Evolutionary conservation across 2,888 invertebrate genomes (phyloP), one percentile per base, ranked within the genome.

Genomic region (Caprella mutica): DNA sequence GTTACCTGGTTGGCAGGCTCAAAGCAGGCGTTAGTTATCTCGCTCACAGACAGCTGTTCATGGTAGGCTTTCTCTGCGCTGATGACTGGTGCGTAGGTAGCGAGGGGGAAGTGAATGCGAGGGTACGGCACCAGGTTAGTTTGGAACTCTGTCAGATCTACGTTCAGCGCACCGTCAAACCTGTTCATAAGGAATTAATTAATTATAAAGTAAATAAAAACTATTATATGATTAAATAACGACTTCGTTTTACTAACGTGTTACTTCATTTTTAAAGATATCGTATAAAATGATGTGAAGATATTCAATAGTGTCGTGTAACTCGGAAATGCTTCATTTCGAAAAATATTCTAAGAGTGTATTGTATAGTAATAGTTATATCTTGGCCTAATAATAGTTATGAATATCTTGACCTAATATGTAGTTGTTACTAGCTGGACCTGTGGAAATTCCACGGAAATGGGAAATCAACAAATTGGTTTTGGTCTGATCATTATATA

Each of bases 51-150:
- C 66, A 90, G 77, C 74, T 91, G 89, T 75, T 92, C 91, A 73
- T 92, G 91, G 78, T 90, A 89, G 12, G 91, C 91, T 76, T 91
- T 91, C 76, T 91, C 91, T 59, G 91, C 88, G 1, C 89, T 88
- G 75, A 92, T 89, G 70, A 92, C 88, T n/a, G 68, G 68, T 5
- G 68, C 67, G 54, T 68, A 68, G 24, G 65, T 66, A 5, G 70
- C 70, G 56, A 77, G 69, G 5, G 77, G 77, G 69, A 77, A 77
- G 66, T 77, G 77, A 60, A 77, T 77, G 57, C 77, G 71, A 5
- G 77, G 77, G 67, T 77, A 77, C 14, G 77, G 77, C 33, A 76
- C 71, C 61, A 71, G 63, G 64, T 71, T 66, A 19, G 66, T 65
- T 48, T 66, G 63, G 69, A 76, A 75, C 62, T 75, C 75, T 30